A percentile compares a stretch with the other conserved stretches of the same genome.
phyloP scores from a whole-genome alignment of 2,113 vertebrate species.

The Callaeas wilsoni region DNA sequence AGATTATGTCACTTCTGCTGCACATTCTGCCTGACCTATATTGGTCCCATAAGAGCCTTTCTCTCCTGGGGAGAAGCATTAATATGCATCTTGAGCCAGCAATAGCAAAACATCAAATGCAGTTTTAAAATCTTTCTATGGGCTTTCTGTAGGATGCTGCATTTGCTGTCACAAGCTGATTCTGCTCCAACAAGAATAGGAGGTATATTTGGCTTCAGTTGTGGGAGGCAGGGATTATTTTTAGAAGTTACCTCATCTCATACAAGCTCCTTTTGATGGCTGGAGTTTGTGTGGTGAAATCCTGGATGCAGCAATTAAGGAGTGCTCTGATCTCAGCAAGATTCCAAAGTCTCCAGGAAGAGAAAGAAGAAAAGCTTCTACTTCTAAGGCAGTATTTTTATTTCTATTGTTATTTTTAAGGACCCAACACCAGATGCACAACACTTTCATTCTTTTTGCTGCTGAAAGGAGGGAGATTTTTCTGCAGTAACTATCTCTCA shows the following conservation, averaged over 20 bases:
- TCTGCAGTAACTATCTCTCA: neutral
- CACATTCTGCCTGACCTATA: neutral
- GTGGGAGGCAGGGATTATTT: constrained; percentile 49
- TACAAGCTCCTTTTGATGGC: constrained; percentile 34
- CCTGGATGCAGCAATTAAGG: constrained; percentile 36
- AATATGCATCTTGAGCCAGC: constrained; percentile 2
- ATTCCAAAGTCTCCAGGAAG: neutral
- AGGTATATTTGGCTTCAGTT: constrained; percentile 47
- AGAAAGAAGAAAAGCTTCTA: neutral
- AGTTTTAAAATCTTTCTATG: neutral
- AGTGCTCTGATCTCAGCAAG: constrained; percentile 41
- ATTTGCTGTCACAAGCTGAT: constrained; percentile 23
- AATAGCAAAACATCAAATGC: neutral
- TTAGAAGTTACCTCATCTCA: constrained; percentile 48
- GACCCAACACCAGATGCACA: neutral
- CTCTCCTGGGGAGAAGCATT: neutral
- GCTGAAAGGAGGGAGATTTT: neutral
- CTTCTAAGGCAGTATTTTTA: neutral
- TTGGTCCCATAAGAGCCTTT: neutral
- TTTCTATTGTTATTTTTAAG: neutral
- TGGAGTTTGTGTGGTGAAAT: constrained; percentile 27
- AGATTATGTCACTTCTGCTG: neutral
- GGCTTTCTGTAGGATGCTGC: constrained; percentile 15
- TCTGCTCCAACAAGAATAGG: neutral
- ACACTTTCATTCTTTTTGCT: neutral